These are phyloP conservation scores for Schizotus pectinicornis DNA, from an alignment of 2,888 invertebrate genomes.

Conservation along the genomic window DNA sequence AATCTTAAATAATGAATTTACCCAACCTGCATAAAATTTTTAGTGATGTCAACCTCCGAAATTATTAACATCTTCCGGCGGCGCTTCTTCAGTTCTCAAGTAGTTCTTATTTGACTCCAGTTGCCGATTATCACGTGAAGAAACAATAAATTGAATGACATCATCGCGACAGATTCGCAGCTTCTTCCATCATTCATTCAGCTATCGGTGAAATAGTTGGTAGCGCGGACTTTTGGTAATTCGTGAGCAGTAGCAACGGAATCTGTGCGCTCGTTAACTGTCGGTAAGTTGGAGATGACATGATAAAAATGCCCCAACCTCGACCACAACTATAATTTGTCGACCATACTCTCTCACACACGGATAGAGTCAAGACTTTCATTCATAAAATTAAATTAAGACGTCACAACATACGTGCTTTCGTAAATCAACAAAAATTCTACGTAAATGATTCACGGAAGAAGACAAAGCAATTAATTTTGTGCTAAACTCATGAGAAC, in stretches of 20 bases:
- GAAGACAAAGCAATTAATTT: too few relatives aligned
- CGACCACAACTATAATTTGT: slow-evolving; percentile 40
- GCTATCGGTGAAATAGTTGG: not conserved
- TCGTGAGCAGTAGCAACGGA: slow-evolving; percentile 35
- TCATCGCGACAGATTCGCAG: not conserved
- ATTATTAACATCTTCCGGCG: too few relatives aligned
- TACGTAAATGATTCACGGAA: too few relatives aligned
- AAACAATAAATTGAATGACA: slow-evolving; percentile 3
- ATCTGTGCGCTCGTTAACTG: slow-evolving; percentile 40
- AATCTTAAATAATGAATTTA: slow-evolving; percentile 42
- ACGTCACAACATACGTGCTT: too few relatives aligned
- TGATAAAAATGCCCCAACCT: slow-evolving; percentile 37
- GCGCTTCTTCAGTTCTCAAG: slow-evolving; percentile 21
- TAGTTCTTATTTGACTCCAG: too few relatives aligned
- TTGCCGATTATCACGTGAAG: not conserved
- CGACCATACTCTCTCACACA: slow-evolving; percentile 36
- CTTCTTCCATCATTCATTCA: not conserved
- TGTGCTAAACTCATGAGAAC: too few relatives aligned
- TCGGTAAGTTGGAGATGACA: slow-evolving; percentile 36
- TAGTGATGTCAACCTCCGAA: slow-evolving; percentile 25
- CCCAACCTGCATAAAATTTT: slow-evolving; percentile 39
- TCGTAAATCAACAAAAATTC: too few relatives aligned
- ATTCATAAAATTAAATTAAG: too few relatives aligned
- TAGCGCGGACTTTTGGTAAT: not conserved
- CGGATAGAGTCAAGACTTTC: too few relatives aligned